Conservation (phyloP, 2,797 vertebrate species). For the Glossophaga mutica region DNA sequence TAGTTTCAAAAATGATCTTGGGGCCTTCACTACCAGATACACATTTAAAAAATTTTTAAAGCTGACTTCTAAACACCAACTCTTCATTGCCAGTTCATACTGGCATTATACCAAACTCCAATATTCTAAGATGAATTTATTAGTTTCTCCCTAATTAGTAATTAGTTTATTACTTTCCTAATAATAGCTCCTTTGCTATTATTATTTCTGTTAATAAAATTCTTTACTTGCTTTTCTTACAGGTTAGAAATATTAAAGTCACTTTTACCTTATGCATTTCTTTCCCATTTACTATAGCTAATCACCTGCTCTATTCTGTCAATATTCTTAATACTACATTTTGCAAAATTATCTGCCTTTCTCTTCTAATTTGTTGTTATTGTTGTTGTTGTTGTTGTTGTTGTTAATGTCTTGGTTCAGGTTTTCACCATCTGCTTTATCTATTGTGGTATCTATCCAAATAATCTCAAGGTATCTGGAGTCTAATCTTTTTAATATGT, state of each 20-base stretch:
- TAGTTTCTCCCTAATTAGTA: background rate
- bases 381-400: too few species aligned
- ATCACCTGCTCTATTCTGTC: background rate
- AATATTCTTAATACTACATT: background rate
- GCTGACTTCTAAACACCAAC: background rate
- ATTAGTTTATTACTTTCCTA: too few species aligned
- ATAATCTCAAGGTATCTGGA: background rate
- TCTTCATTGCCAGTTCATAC: background rate
- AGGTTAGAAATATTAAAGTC: background rate
- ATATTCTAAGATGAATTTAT: background rate
- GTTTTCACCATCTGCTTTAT: background rate
- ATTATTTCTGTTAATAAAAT: background rate
- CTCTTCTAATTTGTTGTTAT: background rate
- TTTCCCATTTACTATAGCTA: background rate
- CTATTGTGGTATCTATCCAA: background rate
- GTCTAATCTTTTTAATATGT: slow-evolving; percentile 13
- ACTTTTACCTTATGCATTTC: background rate
- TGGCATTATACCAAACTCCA: background rate
- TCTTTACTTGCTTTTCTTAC: background rate
- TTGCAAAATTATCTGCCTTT: background rate
- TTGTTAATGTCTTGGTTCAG: background rate
- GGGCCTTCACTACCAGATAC: background rate
- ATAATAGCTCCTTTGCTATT: background rate
- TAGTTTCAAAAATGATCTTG: background rate
- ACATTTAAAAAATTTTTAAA: background rate